phyloP scores from a whole-genome alignment of 2,888 invertebrate genomes.

The Latrodectus hesperus region DNA sequence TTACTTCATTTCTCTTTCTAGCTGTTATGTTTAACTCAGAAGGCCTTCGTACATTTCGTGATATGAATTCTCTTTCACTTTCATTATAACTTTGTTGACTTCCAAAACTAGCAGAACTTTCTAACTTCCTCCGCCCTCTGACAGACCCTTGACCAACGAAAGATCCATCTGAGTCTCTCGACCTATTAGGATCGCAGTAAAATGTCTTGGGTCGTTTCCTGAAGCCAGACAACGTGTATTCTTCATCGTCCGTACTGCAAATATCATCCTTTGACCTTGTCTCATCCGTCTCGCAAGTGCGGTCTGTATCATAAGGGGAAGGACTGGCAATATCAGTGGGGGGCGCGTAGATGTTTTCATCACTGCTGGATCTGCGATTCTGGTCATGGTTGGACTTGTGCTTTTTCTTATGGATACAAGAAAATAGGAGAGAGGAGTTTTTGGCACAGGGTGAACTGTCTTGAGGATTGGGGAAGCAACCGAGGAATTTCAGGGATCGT shows the following conservation, averaged over 20 bases:
- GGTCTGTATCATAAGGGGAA: conserved; percentile 31
- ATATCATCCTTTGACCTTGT: conserved; percentile 47
- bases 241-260: conserved; percentile 56
- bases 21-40: conserved; percentile 58
- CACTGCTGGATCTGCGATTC: conserved; percentile 49
- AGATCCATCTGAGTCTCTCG: conserved; percentile 28
- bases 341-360: conserved; percentile 63
- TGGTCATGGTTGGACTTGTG: conserved; percentile 18
- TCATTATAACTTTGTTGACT: conserved; percentile 63
- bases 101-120: conserved; percentile 65
- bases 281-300: conserved; percentile 42
- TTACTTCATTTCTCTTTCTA: conserved; percentile 46
- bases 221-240: conserved; percentile 81
- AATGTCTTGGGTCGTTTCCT: conserved; percentile 85
- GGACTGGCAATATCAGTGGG: conserved; percentile 24
- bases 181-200: conserved; percentile 76
- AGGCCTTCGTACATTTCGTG: conserved; percentile 47
- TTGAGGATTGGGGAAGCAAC: conserved; percentile 69
- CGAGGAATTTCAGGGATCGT: conserved; percentile 66
- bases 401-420: conserved; percentile 65
- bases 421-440: conserved; percentile 67
- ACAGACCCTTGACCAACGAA: conserved; percentile 18
- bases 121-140: conserved; percentile 44
- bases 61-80: conserved; percentile 43
- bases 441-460: conserved; percentile 70